Percentiles rank a stretch among this genome's conserved stretches.
phyloP scores from a whole-genome alignment of 1,140 invertebrate species.

The Cyphomyrmex costatus region DNA sequence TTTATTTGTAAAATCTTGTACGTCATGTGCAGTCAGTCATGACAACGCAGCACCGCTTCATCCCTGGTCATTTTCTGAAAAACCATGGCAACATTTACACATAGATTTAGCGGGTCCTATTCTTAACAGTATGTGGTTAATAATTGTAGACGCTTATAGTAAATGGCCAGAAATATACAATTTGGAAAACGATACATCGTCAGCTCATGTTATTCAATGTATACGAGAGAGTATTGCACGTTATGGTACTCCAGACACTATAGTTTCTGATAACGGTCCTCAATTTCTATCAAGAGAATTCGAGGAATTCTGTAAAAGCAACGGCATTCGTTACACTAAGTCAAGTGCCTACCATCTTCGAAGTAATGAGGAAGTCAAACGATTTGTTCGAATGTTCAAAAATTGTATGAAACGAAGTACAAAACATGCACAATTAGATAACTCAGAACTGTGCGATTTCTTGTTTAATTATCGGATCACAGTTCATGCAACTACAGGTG shows the following conservation, averaged over 20 bases:
- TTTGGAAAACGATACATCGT: background rate
- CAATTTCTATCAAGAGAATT: constrained; percentile 77
- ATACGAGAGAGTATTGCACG: constrained; percentile 62
- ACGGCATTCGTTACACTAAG: constrained; percentile 59
- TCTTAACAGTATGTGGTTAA: constrained; percentile 79
- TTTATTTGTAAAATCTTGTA: background rate
- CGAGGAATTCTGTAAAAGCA: constrained; percentile 69
- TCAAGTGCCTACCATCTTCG: background rate
- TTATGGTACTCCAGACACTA: constrained; percentile 69
- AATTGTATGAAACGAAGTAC: background rate
- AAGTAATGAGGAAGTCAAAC: background rate
- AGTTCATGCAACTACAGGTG: background rate
- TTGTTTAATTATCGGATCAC: no score
- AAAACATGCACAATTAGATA: no score
- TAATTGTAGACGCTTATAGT: constrained; percentile 85
- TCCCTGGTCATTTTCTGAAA: constrained; percentile 72
- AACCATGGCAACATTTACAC: constrained; percentile 84
- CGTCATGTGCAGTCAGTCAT: background rate
- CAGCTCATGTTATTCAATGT: background rate
- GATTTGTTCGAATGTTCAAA: background rate
- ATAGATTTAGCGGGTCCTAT: constrained; percentile 86
- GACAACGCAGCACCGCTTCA: constrained; percentile 41
- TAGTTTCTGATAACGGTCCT: constrained; percentile 78
- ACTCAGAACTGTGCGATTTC: no score
- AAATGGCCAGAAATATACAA: constrained; percentile 83